Percentiles rank a stretch among this genome's conserved stretches.
phyloP scores from a whole-genome alignment of 2,113 vertebrate genomes.

The Tupaia tana region DNA sequence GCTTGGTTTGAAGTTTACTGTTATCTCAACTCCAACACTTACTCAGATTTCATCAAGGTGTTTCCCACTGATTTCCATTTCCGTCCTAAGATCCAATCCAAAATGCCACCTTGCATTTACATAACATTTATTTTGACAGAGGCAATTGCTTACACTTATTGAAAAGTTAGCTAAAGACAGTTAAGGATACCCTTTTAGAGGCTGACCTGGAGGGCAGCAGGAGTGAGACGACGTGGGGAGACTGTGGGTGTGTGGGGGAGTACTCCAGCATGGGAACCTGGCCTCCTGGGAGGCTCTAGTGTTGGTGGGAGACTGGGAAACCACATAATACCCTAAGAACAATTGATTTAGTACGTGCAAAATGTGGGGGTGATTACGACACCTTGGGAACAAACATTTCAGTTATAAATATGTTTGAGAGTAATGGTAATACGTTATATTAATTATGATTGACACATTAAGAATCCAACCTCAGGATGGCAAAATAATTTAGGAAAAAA shows the following conservation, averaged over 20 bases:
- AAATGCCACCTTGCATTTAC: not conserved
- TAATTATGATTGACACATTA: not conserved
- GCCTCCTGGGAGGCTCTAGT: accelerated
- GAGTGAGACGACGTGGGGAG: not conserved
- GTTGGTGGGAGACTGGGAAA: not conserved
- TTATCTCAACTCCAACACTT: not conserved
- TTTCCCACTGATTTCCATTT: not conserved
- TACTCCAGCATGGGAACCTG: accelerated
- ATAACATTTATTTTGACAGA: not conserved
- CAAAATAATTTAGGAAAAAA: not conserved
- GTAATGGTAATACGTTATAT: not conserved
- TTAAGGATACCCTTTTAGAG: not conserved
- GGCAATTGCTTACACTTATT: not conserved
- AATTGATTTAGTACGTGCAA: not conserved
- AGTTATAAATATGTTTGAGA: not conserved
- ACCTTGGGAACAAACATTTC: not conserved
- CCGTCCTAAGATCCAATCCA: not conserved
- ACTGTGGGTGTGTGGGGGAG: accelerated
- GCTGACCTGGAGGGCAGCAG: accelerated
- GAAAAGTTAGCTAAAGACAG: not conserved
- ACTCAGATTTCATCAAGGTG: not conserved
- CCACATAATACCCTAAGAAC: accelerated
- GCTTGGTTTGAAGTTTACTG: not conserved
- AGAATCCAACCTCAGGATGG: not conserved
- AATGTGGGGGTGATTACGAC: no score